Conservation (phyloP, 2,888 invertebrate species). For the Andrena marginata region DNA sequence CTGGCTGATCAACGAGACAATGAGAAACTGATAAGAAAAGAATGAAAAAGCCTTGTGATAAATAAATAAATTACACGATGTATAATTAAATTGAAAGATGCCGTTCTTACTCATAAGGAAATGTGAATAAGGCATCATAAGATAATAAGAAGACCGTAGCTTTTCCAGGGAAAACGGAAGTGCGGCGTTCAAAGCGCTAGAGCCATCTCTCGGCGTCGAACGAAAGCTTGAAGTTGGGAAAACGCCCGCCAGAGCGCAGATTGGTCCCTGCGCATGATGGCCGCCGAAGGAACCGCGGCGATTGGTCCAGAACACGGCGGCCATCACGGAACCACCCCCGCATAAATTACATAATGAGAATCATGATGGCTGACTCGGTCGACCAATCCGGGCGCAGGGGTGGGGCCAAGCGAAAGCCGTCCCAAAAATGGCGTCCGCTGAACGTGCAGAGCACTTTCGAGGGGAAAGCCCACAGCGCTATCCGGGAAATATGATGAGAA, state of each 20-base stretch:
- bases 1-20: too few relatives aligned
- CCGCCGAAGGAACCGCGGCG: conserved; percentile 72
- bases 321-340: conserved; percentile 86
- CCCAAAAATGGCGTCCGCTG: conserved; percentile 62
- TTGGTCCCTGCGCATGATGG: conserved; percentile 77
- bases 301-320: conserved; percentile 85
- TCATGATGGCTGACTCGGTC: conserved; percentile 81
- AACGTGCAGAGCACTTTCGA: neutral
- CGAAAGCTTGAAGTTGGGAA: conserved; percentile 72
- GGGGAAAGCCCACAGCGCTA: conserved; percentile 4
- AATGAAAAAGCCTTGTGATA: too few relatives aligned
- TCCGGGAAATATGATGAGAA: neutral
- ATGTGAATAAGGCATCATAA: neutral
- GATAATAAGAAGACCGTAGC: neutral
- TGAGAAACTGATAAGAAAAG: too few relatives aligned
- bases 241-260: conserved; percentile 79
- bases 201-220: conserved; percentile 78
- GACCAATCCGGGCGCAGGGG: conserved; percentile 79
- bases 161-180: conserved; percentile 4
- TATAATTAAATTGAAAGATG: neutral
- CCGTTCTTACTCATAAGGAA: too few relatives aligned
- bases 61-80: too few relatives aligned
- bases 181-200: conserved; percentile 64
- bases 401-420: conserved; percentile 60
- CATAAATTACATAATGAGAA: conserved; percentile 80